A percentile compares a stretch with the other conserved stretches of the same genome.
These are phyloP conservation scores for Pseudomyrmex flavicornis DNA, from an alignment of 1,140 invertebrate species.

Conservation along the genomic window DNA sequence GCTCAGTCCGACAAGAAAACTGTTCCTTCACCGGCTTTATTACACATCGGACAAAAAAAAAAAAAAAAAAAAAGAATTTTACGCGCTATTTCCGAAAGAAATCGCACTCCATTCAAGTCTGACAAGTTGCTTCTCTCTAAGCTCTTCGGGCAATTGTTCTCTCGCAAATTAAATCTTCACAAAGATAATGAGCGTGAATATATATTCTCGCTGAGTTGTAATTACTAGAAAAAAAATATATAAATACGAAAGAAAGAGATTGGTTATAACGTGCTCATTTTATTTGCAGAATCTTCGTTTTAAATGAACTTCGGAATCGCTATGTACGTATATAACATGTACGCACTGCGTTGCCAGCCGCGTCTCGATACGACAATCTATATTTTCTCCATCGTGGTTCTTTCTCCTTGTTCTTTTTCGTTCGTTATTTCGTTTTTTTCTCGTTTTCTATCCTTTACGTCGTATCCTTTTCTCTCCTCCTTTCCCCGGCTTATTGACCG, in stretches of 20 bases:
- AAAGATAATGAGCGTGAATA: no score
- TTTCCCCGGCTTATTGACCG: constrained; percentile 9
- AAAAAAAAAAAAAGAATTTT: not conserved
- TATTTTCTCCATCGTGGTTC: not conserved
- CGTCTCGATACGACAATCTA: constrained; percentile 19
- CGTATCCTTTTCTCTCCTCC: not conserved
- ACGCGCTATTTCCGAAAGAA: not conserved
- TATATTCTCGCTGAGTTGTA: no score
- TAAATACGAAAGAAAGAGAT: no score
- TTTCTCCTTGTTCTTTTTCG: not conserved
- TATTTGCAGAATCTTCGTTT: not conserved
- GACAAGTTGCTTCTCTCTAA: no score
- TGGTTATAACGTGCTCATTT: no score
- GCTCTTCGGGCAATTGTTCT: no score
- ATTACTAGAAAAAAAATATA: no score
- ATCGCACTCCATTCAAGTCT: no score
- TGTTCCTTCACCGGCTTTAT: not conserved
- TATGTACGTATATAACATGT: not conserved
- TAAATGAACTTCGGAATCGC: constrained; percentile 18
- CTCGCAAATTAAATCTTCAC: no score
- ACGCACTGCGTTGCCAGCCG: not conserved
- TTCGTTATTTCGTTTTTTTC: constrained; percentile 39
- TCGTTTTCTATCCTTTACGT: constrained; percentile 8
- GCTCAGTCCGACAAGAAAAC: constrained; percentile 32
- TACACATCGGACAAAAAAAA: no score